These are phyloP conservation scores for Beris chalybata DNA, from an alignment of 2,888 invertebrate genomes.

Conservation along the genomic window DNA sequence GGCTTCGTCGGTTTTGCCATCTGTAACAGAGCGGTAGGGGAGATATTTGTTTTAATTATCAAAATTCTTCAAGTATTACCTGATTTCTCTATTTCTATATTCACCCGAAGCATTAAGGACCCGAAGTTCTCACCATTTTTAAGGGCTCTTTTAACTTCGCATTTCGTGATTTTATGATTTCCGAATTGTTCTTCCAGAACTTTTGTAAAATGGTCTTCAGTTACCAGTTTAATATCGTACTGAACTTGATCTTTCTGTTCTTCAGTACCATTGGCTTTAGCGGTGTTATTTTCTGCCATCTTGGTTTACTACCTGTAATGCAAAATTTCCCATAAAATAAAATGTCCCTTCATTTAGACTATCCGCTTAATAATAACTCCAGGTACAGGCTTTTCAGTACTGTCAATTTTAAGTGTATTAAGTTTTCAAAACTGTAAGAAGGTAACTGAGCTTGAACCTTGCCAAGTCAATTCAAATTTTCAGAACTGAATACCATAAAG, in stretches of 20 bases:
- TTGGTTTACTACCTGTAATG: background rate
- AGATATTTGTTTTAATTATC: no score
- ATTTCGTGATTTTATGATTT: conserved; percentile 11
- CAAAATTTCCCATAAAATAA: no score
- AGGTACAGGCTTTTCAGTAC: no score
- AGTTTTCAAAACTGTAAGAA: no score
- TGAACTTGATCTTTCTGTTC: no score
- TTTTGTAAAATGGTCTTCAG: conserved; percentile 17
- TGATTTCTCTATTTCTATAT: conserved; percentile 43
- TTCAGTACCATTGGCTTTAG: no score
- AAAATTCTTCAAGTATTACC: conserved; percentile 39
- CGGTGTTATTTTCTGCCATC: conserved; percentile 1
- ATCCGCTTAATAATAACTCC: no score
- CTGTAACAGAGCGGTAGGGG: background rate
- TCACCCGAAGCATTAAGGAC: conserved; percentile 45
- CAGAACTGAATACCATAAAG: no score
- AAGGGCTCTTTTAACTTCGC: conserved; percentile 10
- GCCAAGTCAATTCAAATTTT: no score
- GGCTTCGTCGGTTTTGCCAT: conserved; percentile 38
- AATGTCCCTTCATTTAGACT: no score
- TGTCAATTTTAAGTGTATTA: no score
- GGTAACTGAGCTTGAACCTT: no score
- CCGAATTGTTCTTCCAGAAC: background rate
- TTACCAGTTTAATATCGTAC: background rate
- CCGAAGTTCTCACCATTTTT: conserved; percentile 49